Conservation (phyloP, 2,113 vertebrate genomes). For the Ceuthmochares aereus region DNA sequence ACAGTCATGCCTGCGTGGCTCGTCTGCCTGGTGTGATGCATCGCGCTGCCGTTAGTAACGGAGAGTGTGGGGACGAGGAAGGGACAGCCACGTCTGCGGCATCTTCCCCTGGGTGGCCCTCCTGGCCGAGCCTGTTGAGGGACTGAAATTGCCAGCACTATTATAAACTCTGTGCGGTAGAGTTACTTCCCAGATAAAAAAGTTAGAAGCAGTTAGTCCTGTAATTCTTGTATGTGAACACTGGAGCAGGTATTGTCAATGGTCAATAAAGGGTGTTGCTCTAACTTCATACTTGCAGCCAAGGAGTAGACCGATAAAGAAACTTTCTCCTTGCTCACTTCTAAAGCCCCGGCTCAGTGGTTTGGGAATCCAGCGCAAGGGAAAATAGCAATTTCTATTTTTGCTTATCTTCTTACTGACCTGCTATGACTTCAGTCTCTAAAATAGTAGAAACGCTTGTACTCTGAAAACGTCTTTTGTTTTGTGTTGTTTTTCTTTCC, state of each 20-base stretch:
- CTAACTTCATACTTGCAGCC: not conserved
- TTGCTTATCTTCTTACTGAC: not conserved
- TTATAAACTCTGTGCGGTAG: not conserved
- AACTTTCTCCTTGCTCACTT: not conserved
- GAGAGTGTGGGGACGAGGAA: not conserved
- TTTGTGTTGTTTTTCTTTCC: not conserved
- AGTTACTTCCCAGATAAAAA: not conserved
- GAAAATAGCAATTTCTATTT: not conserved
- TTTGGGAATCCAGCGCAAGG: not conserved
- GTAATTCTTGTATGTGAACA: accelerated
- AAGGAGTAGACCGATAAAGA: not conserved
- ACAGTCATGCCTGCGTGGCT: slow-evolving; percentile 1
- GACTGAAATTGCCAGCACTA: not conserved
- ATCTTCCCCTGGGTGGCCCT: not conserved
- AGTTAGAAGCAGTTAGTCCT: not conserved
- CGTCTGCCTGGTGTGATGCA: not conserved
- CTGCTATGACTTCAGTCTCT: not conserved
- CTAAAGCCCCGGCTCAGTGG: not conserved
- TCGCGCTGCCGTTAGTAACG: not conserved
- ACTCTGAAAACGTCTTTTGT: not conserved
- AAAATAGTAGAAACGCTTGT: not conserved
- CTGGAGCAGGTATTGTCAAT: not conserved
- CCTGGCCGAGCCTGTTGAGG: not conserved
- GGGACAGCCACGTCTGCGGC: not conserved
- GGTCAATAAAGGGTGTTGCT: not conserved